Evolutionary conservation across 2,888 invertebrate genomes (phyloP).

Genomic region (Pheosia gnoma): DNA sequence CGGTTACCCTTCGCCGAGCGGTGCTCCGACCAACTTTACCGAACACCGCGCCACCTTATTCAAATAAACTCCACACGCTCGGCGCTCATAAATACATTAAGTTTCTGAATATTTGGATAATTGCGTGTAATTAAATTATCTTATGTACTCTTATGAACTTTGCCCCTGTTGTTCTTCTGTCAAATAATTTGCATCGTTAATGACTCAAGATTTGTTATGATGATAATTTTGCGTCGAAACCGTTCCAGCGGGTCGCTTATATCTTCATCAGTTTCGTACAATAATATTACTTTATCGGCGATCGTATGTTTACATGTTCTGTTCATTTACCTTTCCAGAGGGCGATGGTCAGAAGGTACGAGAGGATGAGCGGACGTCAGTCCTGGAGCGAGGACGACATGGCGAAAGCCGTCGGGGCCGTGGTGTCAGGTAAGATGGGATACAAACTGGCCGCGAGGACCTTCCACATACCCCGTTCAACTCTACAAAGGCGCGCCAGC

Average conservation of each 20-base stretch:
- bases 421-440: constrained; percentile 80
- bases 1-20: constrained; percentile 78
- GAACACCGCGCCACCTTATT: constrained; percentile 45
- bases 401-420: constrained; percentile 79
- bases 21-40: constrained; percentile 40
- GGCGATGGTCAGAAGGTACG: constrained; percentile 81
- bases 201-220: constrained; percentile 28
- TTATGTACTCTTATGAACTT: background rate
- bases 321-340: constrained; percentile 56
- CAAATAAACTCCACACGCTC: constrained; percentile 45
- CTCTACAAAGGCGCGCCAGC: constrained; percentile 77
- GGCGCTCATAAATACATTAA: constrained; percentile 7
- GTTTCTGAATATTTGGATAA: background rate
- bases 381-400: constrained; percentile 80
- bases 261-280: constrained; percentile 9
- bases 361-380: constrained; percentile 80
- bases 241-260: constrained; percentile 12
- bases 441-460: constrained; percentile 79
- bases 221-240: constrained; percentile 25
- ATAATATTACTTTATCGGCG: background rate
- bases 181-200: constrained; percentile 13
- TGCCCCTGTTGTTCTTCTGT: background rate
- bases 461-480: constrained; percentile 78
- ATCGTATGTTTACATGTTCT: constrained; percentile 3
- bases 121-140: background rate